Evolutionary conservation across 2,113 vertebrate genomes (phyloP).

Genomic region (Hemibagrus wyckioides): DNA sequence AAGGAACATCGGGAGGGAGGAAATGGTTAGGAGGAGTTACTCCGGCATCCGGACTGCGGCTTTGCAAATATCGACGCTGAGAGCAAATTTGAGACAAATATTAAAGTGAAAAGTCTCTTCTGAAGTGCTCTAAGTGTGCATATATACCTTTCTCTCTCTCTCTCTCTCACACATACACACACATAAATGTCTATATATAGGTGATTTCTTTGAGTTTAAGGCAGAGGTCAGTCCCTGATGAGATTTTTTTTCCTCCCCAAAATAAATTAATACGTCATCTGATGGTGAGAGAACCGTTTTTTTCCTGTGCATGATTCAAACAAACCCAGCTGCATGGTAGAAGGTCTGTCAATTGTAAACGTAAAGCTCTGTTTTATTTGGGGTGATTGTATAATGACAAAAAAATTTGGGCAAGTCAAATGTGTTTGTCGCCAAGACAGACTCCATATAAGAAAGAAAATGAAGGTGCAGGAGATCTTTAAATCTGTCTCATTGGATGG

Average conservation of each 20-base stretch:
- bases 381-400: slow-evolving; percentile 17
- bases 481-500: slow-evolving; percentile 65
- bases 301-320: background rate
- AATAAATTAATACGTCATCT: slow-evolving; percentile 64
- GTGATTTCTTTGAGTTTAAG: slow-evolving; percentile 68
- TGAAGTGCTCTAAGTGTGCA: slow-evolving; percentile 62
- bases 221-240: slow-evolving; percentile 63
- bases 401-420: slow-evolving; percentile 43
- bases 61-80: slow-evolving; percentile 52
- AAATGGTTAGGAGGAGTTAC: slow-evolving; percentile 31
- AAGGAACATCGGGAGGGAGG: slow-evolving; percentile 27
- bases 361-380: slow-evolving; percentile 17
- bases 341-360: slow-evolving; percentile 9
- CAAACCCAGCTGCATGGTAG: background rate
- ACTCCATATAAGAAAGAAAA: slow-evolving; percentile 61
- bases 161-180: no score
- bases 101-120: slow-evolving; percentile 66
- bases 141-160: no score
- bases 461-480: slow-evolving; percentile 53
- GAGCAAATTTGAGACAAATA: slow-evolving; percentile 55
- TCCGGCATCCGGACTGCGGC: slow-evolving; percentile 51
- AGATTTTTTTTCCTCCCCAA: slow-evolving; percentile 53
- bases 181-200: background rate
- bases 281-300: background rate
- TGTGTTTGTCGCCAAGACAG: slow-evolving; percentile 37